phyloP scores from a whole-genome alignment of 2,888 invertebrate species.

The Cacoxenus indagator region DNA sequence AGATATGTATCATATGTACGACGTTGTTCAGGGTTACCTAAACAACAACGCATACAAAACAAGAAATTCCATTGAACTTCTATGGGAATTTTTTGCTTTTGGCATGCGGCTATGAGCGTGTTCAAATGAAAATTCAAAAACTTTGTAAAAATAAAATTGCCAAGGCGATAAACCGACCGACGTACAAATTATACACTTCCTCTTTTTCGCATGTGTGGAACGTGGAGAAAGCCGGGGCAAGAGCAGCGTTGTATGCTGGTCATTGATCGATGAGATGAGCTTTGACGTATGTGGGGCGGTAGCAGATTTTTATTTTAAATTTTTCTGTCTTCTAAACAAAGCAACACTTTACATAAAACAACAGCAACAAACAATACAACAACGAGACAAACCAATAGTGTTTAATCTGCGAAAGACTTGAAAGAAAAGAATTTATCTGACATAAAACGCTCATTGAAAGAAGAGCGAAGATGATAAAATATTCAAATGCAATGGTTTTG shows the following conservation, averaged over 20 bases:
- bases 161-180: background rate
- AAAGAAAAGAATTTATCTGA: too few species aligned
- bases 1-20: background rate
- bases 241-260: slow-evolving; percentile 30
- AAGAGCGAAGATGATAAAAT: background rate
- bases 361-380: too few species aligned
- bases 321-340: background rate
- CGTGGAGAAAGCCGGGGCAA: background rate
- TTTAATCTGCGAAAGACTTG: too few species aligned
- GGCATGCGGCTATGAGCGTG: background rate
- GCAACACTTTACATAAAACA: too few species aligned
- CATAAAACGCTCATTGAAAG: too few species aligned
- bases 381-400: too few species aligned
- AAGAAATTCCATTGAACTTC: slow-evolving; percentile 14
- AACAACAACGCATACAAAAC: background rate
- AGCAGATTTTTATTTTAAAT: background rate
- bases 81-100: background rate
- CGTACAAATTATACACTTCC: slow-evolving; percentile 1
- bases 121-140: background rate
- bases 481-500: background rate
- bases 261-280: slow-evolving; percentile 50
- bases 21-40: slow-evolving; percentile 13
- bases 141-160: background rate
- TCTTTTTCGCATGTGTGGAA: background rate
- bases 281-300: slow-evolving; percentile 42